Conservation (phyloP, 2,113 vertebrate genomes). For the Emydocephalus ijimae region DNA sequence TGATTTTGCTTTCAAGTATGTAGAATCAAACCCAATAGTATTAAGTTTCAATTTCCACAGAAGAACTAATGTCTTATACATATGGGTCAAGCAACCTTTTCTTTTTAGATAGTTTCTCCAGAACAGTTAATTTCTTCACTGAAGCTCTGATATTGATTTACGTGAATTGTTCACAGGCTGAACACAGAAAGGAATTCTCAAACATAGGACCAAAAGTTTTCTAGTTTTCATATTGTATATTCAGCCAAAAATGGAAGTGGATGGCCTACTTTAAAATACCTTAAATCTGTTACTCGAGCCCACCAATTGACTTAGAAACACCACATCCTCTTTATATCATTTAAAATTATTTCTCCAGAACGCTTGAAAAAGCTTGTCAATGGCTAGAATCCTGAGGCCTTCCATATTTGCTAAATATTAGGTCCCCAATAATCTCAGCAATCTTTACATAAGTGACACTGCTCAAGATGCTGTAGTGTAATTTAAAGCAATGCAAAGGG, state of each 20-base stretch:
- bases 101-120: not conserved
- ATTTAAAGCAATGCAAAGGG: not conserved
- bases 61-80: not conserved
- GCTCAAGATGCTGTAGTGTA: not conserved
- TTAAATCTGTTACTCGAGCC: not conserved
- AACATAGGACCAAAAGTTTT: not conserved
- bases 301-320: not conserved
- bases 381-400: not conserved
- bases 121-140: not conserved
- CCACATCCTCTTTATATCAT: not conserved
- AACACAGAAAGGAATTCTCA: not conserved
- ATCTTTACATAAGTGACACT: not conserved
- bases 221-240: slow-evolving; percentile 4
- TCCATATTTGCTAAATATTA: not conserved
- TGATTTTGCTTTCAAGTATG: slow-evolving; percentile 15
- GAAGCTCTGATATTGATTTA: not conserved
- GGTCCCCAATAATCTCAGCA: not conserved
- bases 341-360: not conserved
- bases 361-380: not conserved
- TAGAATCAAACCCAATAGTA: slow-evolving; percentile 11
- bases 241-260: not conserved
- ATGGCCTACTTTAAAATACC: not conserved
- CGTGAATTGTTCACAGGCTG: not conserved
- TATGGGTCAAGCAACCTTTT: not conserved
- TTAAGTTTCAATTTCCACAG: not conserved